phyloP scores from a whole-genome alignment of 2,113 vertebrate species.

The Sylvia atricapilla region DNA sequence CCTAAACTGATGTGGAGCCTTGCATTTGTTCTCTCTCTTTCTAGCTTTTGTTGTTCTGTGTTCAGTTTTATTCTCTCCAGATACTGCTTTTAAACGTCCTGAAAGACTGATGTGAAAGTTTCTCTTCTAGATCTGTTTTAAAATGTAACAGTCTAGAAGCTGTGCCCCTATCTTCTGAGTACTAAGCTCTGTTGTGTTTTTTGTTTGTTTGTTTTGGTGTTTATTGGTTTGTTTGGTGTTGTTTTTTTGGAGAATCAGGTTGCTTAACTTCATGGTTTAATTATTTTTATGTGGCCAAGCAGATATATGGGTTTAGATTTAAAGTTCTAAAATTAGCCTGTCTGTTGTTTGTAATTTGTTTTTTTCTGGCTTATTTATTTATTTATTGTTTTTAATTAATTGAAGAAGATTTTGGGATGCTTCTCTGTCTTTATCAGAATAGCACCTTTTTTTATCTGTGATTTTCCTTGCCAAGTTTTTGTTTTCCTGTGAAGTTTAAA shows the following conservation, averaged over 20 bases:
- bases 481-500: neutral
- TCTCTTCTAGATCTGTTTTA: neutral
- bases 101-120: neutral
- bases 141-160: neutral
- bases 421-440: neutral
- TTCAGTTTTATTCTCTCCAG: neutral
- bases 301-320: neutral
- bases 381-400: neutral
- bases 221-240: neutral
- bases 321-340: neutral
- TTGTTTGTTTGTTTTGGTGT: neutral
- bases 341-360: neutral
- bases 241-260: neutral
- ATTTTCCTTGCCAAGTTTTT: neutral
- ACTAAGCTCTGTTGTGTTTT: neutral
- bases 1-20: neutral
- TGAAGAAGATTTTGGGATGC: neutral
- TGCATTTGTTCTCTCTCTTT: neutral
- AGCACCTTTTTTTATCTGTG: neutral
- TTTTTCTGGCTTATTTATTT: too few relatives aligned
- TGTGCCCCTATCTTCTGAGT: neutral
- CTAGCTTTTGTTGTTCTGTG: neutral
- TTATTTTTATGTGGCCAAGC: neutral
- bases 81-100: neutral
- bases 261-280: neutral